phyloP scores from a whole-genome alignment of 2,113 vertebrate species.

The Puffinus mauretanicus region DNA sequence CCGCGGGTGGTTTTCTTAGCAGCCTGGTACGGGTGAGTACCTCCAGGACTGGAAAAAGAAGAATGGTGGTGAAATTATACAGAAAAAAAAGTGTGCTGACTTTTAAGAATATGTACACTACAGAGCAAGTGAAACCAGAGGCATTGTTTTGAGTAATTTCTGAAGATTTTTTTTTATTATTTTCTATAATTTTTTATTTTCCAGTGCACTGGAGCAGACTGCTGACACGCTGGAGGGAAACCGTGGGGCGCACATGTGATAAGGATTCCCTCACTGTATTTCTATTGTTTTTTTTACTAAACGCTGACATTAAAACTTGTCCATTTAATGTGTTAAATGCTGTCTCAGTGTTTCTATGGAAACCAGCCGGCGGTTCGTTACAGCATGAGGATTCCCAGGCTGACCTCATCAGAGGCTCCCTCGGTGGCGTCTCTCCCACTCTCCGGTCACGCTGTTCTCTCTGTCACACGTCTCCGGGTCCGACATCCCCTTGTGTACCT shows the following conservation, averaged over 20 bases:
- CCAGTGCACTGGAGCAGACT: neutral
- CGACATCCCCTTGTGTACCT: neutral
- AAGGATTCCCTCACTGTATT: neutral
- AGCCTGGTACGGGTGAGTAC: neutral
- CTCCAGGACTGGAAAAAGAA: neutral
- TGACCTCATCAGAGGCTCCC: conserved; percentile 14
- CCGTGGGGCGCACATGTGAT: neutral
- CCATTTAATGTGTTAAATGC: neutral
- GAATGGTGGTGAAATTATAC: neutral
- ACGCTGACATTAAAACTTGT: neutral
- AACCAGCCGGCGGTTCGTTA: neutral
- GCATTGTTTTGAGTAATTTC: neutral
- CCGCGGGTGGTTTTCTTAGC: neutral
- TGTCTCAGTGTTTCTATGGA: neutral
- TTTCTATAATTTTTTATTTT: neutral
- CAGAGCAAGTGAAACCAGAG: neutral
- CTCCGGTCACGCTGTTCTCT: neutral
- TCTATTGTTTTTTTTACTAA: neutral
- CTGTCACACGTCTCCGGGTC: neutral
- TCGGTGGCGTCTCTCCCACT: neutral
- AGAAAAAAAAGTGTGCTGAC: neutral
- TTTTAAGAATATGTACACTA: neutral
- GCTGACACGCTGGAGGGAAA: neutral
- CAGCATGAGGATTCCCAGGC: conserved; percentile 9
- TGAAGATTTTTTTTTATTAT: neutral